phyloP scores from a whole-genome alignment of 1,140 invertebrate genomes.

The Conopomorpha cramerella region DNA sequence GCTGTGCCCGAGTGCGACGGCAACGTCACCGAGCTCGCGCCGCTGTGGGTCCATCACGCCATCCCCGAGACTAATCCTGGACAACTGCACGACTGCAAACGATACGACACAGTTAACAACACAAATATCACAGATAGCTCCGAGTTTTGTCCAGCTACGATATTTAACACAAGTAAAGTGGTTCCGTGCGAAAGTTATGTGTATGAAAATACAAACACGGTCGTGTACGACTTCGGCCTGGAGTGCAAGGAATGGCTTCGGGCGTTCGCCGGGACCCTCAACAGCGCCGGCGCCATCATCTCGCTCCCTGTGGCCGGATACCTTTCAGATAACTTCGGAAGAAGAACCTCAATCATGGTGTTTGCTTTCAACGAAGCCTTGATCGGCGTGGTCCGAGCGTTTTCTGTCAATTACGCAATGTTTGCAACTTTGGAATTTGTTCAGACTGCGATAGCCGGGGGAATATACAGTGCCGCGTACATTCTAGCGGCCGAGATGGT shows the following conservation, averaged over 20 bases:
- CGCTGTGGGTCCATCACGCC: constrained; percentile 33
- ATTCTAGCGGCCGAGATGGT: constrained; percentile 75
- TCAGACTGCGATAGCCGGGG: constrained; percentile 37
- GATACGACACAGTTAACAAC: constrained; percentile 19
- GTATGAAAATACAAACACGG: constrained; percentile 30
- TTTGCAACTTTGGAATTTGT: constrained; percentile 37
- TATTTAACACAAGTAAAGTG: constrained; percentile 28
- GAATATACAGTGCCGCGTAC: constrained; percentile 40
- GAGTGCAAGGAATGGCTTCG: constrained; percentile 43
- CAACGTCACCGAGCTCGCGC: constrained; percentile 19
- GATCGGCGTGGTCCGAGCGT: constrained; percentile 28
- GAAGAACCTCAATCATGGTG: constrained; percentile 31
- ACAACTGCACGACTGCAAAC: constrained; percentile 30
- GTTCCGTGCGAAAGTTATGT: constrained; percentile 30
- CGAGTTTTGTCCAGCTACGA: constrained; percentile 17
- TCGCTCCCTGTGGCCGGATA: constrained; percentile 32
- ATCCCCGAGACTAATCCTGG: constrained; percentile 24
- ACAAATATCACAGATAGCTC: constrained; percentile 4
- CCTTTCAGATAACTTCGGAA: constrained; percentile 35
- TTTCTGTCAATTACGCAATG: constrained; percentile 40
- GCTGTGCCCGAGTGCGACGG: constrained; percentile 33
- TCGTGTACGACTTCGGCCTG: constrained; percentile 40
- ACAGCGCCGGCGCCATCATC: constrained; percentile 36
- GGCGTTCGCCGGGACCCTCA: constrained; percentile 34
- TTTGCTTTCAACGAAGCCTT: constrained; percentile 36